Base-by-base conservation (phyloP, 2,113 vertebrate genomes). In the Scomber japonicus region DNA sequence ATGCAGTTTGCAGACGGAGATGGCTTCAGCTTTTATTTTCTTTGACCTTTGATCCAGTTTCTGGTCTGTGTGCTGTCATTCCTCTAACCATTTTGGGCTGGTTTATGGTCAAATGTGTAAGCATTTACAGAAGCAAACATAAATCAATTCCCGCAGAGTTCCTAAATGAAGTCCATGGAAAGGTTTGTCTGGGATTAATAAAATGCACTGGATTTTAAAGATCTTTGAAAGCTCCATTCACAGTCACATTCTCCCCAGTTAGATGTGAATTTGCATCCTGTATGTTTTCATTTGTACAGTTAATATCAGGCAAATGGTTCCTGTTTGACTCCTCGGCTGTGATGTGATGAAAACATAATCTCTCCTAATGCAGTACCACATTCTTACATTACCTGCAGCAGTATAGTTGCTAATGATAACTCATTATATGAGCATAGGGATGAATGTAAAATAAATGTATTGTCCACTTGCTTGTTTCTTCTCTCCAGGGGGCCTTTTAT, bases 1-100 rank as follows among this genome's bases (percentile, higher is more conserved):
- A 65, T 65, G n/a, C 40, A 35, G 54, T 40, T 15, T 54, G 44
- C 50, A 3, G 1, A 35, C 50, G 54, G 53, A 24, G 44, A 57
- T 66, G 30, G 59, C 45, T 68, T 62, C 19, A 44, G 2, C 66
- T 65, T 81, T 27, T 49, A 17, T 56, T 46, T 44, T 70, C 12
- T 10, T 12, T 61, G 63, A 49, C 66, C 62, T 75, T 63, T 77
- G 83, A 75, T 15, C 51, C 50, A 63, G n/a, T 70, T 75, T 60
- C 59, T 65, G 56, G 12, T 65, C 35, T 40, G 44, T 0, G 13
- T 54, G 53, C 27, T 59, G 30, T 78, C 24, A 53, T 50, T 65
- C 1, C 1, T 71, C 4, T n/a, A 30, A 0, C 21, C 15, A 35
- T 59, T 63, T 9, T 53, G 14, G 24, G 35, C 35, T 21, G 59